phyloP scores from a whole-genome alignment of 2,888 invertebrate genomes.

The Boloria selene region DNA sequence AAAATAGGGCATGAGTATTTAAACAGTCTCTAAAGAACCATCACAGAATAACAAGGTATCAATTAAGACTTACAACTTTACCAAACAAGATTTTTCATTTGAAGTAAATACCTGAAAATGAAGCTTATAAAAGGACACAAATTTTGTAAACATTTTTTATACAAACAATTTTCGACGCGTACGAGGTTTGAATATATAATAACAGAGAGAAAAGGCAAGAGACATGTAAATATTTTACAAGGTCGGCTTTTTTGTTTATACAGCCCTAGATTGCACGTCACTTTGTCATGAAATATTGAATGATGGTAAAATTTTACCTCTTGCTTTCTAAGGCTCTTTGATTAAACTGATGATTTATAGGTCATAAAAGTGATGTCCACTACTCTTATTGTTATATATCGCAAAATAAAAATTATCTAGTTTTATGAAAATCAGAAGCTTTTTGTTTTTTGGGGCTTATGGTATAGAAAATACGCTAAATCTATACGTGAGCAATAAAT shows the following conservation, averaged over 20 bases:
- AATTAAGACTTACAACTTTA: not conserved
- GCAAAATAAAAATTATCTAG: too few relatives aligned
- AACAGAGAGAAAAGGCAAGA: conserved; percentile 50
- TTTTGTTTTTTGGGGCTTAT: too few relatives aligned
- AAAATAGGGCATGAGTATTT: too few relatives aligned
- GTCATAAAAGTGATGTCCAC: too few relatives aligned
- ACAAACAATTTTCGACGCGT: conserved; percentile 54
- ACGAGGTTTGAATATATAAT: conserved; percentile 60
- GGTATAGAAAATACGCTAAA: too few relatives aligned
- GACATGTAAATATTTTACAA: conserved; percentile 62
- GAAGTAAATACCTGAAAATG: conserved; percentile 35
- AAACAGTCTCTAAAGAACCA: too few relatives aligned
- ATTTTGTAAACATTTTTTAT: conserved; percentile 50
- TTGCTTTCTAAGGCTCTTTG: not conserved
- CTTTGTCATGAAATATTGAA: conserved; percentile 34
- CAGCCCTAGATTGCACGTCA: conserved; percentile 35
- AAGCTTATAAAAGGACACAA: conserved; percentile 37
- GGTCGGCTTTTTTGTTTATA: conserved; percentile 50
- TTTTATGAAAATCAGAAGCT: too few relatives aligned
- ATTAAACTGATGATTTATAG: not conserved
- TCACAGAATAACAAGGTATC: not conserved
- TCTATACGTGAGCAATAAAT: too few relatives aligned
- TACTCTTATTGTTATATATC: too few relatives aligned
- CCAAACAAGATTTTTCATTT: conserved; percentile 26
- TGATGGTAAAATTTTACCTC: conserved; percentile 6